phyloP scores from a whole-genome alignment of 35 echinoderm and acorn worm genomes.

The Ophiothrix spiculata region DNA sequence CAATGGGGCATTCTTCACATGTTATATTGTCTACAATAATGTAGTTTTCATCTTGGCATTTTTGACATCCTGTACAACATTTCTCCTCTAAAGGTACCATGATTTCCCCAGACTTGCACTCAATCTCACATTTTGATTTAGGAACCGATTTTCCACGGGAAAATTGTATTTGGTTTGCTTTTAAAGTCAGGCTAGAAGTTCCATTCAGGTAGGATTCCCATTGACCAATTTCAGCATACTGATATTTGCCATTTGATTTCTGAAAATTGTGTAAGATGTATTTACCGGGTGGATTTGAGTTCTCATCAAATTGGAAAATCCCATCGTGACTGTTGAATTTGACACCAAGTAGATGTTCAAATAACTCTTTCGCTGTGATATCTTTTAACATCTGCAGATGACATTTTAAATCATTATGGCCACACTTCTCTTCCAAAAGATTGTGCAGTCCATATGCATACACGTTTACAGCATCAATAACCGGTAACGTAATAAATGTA shows the following conservation, averaged over 20 bases:
- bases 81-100: not conserved
- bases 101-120: constrained; percentile 2
- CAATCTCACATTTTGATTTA: not conserved
- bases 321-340: constrained; percentile 14
- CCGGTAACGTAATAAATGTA: constrained; percentile 4
- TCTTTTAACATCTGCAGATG: not conserved
- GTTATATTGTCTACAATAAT: constrained; percentile 5
- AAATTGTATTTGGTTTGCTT: no score
- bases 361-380: not conserved
- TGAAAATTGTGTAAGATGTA: no score
- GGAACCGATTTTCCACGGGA: no score
- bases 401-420: not conserved
- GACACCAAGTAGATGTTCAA: constrained; percentile 17
- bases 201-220: no score
- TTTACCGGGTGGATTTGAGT: constrained; percentile 17
- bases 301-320: constrained; percentile 13
- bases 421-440: not conserved
- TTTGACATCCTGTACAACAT: constrained; percentile 20
- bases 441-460: constrained; percentile 35
- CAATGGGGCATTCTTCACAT: constrained; percentile 35
- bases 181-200: no score
- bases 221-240: no score
- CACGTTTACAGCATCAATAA: constrained; percentile 38
- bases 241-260: no score
- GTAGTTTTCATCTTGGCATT: not conserved